Base-by-base conservation (phyloP, 2,113 vertebrate species). In the Gracilinanus agilis region DNA sequence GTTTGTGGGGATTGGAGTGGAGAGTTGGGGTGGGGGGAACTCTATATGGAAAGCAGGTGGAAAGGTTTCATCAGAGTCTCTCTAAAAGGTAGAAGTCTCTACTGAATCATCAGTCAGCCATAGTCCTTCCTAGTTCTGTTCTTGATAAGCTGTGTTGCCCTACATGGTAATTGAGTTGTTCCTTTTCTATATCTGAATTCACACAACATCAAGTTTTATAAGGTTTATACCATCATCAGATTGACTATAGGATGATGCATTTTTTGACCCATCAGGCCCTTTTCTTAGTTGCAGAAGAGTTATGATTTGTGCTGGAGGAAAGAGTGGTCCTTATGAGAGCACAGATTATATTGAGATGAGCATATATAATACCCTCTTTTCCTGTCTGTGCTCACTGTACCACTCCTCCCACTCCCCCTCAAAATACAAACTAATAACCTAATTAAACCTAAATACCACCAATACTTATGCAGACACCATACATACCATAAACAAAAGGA, bases 391-490 rank as follows among this genome's bases (percentile, higher is more conserved):
- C 11, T 34, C 58, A 67, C 27, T 34, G 11, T 29, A 83, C 19
- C 23, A 83, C 16, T 94, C 3, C 0, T 44, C 54, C 9, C 19
- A 23, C 21, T 55, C 61, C n/a, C n/a, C 92, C 54, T 88, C 27
- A 49, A 92, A 93, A 56, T n/a, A 24, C 24, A 90, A 91, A 95
- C 29, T 44, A 75, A 44, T 24, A 24, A 16, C 1, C 49, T 11
- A 93, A 29, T 89, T 40, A 93, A 92, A 55, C 24, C 25, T 92
- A n/a, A 13, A 24, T 83, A n/a, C n/a, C 94, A 55, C 61, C 53
- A 49, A 90, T 89, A 94, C 75, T 95, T 9, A 91, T 92, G 53
- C 54, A 54, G 90, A 44, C 94, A 44, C 49, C 40, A 91, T 49
- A 49, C 49, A 49, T 49, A 49, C 49, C 49, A 49, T 90, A 54